Percentiles rank a stretch among this genome's conserved stretches.
Evolutionary conservation across 2,888 invertebrate genomes (phyloP).

Genomic region (Andrena praecox): DNA sequence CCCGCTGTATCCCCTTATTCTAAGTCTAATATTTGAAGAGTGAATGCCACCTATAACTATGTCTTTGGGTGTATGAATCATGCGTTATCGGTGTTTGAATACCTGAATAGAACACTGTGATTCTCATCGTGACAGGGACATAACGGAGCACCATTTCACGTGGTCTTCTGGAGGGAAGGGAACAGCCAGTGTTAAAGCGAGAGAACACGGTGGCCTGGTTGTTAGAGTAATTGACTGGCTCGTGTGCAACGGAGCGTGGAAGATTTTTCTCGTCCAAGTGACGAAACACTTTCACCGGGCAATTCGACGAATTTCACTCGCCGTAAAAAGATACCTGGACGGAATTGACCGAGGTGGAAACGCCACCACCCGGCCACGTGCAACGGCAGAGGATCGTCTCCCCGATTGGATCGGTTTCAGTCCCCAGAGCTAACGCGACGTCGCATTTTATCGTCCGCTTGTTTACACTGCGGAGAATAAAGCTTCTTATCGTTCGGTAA

Average conservation of each 20-base stretch:
- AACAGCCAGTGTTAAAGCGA: slow-evolving; percentile 34
- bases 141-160: not conserved
- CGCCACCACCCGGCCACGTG: not conserved
- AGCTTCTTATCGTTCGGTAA: slow-evolving; percentile 4
- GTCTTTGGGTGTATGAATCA: slow-evolving; percentile 22
- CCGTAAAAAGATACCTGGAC: slow-evolving; percentile 18
- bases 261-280: slow-evolving; percentile 44
- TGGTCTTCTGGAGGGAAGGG: slow-evolving; percentile 18
- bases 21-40: not conserved
- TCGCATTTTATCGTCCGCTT: not conserved
- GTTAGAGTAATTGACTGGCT: slow-evolving; percentile 52
- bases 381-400: slow-evolving; percentile 9
- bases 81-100: slow-evolving; percentile 29
- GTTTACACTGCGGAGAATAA: slow-evolving; percentile 14
- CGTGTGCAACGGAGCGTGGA: slow-evolving; percentile 41
- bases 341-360: slow-evolving; percentile 25
- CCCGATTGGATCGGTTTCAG: not conserved
- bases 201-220: slow-evolving; percentile 25
- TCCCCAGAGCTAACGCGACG: not conserved
- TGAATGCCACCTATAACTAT: slow-evolving; percentile 12
- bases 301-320: slow-evolving; percentile 43
- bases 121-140: not conserved
- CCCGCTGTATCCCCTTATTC: no score
- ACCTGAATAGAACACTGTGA: slow-evolving; percentile 26
- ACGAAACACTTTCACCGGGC: slow-evolving; percentile 58